Evolutionary conservation across 2,888 invertebrate species (phyloP), one percentile per base, ranked within the genome.

Genomic region (Noctua janthe): DNA sequence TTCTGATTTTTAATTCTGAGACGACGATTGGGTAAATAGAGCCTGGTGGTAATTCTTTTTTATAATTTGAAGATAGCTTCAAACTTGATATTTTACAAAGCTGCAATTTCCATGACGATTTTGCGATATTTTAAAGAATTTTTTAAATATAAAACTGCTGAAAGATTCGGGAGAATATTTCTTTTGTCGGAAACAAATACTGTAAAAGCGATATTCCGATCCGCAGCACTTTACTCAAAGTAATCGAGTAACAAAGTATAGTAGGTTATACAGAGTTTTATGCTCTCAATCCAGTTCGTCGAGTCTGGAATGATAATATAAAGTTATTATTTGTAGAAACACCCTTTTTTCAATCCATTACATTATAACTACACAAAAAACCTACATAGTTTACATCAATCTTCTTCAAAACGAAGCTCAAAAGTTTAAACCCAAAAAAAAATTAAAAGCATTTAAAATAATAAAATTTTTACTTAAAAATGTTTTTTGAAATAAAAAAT

Each of bases 251-350:
- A 81, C 64, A 75, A 85, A 72, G 64, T 70, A 69, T 84, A 29
- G 29, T 29, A 29, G 69, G 62, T 77, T 88, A 74, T 71, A 56
- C 67, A 69, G 59, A 76, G 62, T 85, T 88, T 88, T 85, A 88
- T 81, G 56, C 59, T 80, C 62, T 70, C 69, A 69, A 71, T 76
- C 76, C 76, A 87, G 49, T 81, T 77, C 20, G 39, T 51, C 17
- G 54, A 72, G 74, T 81, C 70, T 73, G 67, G 56, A 59, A 80
- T 75, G 54, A 81, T 73, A 74, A 67, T 43, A 72, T 43, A 70
- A 77, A 76, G 67, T 73, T 75, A 78, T 79, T 74, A 29, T 80
- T 80, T 62, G 49, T 59, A 71, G 56, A 17, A 54, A 43, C 15
- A 74, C 20, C 51, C 29, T 66, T 70, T 69, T 70, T 69, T 54